A percentile compares a stretch with the other conserved stretches of the same genome.
Evolutionary conservation across 1,140 invertebrate species (phyloP).

Genomic region (Saccostrea glomerata): DNA sequence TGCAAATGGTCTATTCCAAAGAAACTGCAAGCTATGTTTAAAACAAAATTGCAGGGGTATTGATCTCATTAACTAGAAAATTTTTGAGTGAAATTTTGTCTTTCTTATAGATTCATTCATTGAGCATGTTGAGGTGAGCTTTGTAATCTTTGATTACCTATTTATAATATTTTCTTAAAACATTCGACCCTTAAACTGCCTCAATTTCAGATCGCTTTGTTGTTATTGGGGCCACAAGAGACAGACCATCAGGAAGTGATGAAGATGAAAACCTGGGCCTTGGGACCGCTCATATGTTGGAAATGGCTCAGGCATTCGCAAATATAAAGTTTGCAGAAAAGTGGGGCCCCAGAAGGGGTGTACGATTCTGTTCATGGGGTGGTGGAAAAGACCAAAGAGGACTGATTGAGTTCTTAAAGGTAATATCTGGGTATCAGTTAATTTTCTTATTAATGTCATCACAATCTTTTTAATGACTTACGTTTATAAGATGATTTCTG

Average conservation of each 20-base stretch:
- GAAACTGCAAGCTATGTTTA: too few species aligned
- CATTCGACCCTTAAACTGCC: background rate
- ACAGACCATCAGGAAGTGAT: background rate
- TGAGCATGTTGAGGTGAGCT: too few species aligned
- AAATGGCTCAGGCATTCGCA: constrained; percentile 33
- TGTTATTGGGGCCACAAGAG: constrained; percentile 29
- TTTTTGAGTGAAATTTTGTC: too few species aligned
- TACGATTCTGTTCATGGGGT: constrained; percentile 40
- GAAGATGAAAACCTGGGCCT: background rate
- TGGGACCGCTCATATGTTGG: constrained; percentile 21
- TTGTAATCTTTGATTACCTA: too few species aligned
- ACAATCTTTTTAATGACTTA: too few species aligned
- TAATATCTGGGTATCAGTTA: background rate
- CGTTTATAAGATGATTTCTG: too few species aligned
- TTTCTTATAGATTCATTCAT: too few species aligned
- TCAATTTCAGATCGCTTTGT: constrained; percentile 24
- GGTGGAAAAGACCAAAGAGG: background rate
- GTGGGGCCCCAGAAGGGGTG: constrained; percentile 30
- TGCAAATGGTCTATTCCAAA: too few species aligned
- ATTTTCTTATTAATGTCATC: background rate
- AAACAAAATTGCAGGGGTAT: too few species aligned
- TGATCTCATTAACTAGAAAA: too few species aligned
- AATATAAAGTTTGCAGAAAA: constrained; percentile 25
- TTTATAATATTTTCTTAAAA: background rate
- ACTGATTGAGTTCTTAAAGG: constrained; percentile 4